phyloP scores from a whole-genome alignment of 2,113 vertebrate species.

The Odocoileus hemionus region DNA sequence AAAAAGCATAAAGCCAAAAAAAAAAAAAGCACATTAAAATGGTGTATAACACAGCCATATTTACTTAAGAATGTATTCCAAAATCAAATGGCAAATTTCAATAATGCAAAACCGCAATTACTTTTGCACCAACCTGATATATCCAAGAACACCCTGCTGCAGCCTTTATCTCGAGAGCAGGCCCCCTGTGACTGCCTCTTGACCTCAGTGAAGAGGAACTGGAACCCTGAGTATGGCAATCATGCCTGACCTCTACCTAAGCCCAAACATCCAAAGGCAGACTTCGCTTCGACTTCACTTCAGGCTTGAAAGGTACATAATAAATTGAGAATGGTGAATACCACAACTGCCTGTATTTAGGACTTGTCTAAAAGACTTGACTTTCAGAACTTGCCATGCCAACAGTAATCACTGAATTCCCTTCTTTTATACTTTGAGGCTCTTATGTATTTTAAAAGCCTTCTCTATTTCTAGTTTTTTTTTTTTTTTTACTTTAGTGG shows the following conservation, averaged over 20 bases:
- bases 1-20: background rate
- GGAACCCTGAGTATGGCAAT: background rate
- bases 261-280: background rate
- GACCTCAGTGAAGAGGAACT: background rate
- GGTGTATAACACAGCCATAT: background rate
- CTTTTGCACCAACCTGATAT: background rate
- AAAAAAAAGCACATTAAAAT: background rate
- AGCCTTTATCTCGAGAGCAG: background rate
- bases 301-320: background rate
- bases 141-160: background rate
- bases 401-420: background rate
- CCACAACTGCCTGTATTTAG: background rate
- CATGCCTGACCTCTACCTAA: too few species aligned
- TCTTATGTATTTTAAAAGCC: background rate
- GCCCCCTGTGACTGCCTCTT: background rate
- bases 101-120: background rate
- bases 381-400: background rate
- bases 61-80: background rate
- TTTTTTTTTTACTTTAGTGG: background rate
- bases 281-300: background rate
- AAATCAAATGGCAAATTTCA: background rate
- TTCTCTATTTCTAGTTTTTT: background rate
- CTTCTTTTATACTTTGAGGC: background rate
- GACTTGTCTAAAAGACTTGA: background rate
- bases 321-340: background rate